phyloP scores from a whole-genome alignment of 2,888 invertebrate species.

The Zaprionus bogoriensis region DNA sequence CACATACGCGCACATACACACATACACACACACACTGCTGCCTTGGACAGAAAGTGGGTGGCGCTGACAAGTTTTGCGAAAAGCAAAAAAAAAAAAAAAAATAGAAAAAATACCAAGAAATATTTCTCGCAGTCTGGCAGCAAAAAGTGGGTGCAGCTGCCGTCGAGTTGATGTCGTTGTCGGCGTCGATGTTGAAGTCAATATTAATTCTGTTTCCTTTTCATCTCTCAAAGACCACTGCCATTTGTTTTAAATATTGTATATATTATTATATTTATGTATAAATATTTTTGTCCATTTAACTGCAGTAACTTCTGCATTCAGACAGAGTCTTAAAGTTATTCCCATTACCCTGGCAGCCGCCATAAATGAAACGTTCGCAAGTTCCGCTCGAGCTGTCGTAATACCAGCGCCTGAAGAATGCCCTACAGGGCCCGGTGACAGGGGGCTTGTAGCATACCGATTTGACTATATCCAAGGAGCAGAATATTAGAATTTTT shows the following conservation, averaged over 20 bases:
- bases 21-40: constrained; percentile 3
- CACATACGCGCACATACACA: constrained; percentile 24
- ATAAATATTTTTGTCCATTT: background rate
- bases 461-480: background rate
- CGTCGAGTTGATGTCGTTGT: constrained; percentile 3
- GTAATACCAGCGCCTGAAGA: constrained; percentile 13
- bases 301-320: background rate
- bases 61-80: constrained; percentile 63
- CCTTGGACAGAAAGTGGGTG: constrained; percentile 66
- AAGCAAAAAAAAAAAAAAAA: background rate
- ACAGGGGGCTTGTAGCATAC: constrained; percentile 4
- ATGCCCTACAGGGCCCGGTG: constrained; percentile 13
- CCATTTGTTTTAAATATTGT: background rate
- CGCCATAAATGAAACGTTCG: constrained; percentile 16
- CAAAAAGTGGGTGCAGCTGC: constrained; percentile 68
- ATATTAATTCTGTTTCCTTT: constrained; percentile 25
- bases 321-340: background rate
- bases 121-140: constrained; percentile 40
- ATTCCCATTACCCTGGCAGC: constrained; percentile 12
- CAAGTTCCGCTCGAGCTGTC: constrained; percentile 12
- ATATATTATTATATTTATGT: too few species aligned
- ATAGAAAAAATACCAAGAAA: constrained; percentile 36
- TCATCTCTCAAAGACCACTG: constrained; percentile 7
- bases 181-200: constrained; percentile 1
- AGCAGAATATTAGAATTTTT: background rate